Evolutionary conservation across 2,888 invertebrate genomes (phyloP), one percentile per base, ranked within the genome.

Genomic region (Acronicta leporina): DNA sequence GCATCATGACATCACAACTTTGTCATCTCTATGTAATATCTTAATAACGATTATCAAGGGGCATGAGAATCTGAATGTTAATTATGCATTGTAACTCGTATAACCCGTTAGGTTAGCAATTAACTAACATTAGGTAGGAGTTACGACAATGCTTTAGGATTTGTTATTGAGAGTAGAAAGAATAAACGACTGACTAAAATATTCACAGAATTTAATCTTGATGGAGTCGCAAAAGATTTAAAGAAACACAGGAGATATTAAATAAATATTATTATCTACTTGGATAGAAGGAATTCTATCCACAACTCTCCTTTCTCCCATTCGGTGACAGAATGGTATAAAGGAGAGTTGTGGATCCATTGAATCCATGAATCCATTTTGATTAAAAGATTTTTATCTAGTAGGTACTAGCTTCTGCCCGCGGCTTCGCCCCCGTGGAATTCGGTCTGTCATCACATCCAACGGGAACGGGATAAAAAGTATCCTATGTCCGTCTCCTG

Each of bases 31-130:
- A 71, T 43, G 45, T 56, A 67, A 65, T 54, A 60, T 59, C 67
- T 72, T 67, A 60, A 74, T 65, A 69, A 64, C 64, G 56, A 79
- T 79, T 68, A 76, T 75, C 56, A 14, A 30, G 68, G 16, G 74
- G 71, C 73, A 65, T 83, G 83, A 80, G 84, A 83, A 83, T 79
- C 75, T 75, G 56, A 60, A 68, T 73, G 69, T 73, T 83, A 81
- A 82, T 80, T 75, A 80, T 68, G 67, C 76, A 81, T 83, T 81
- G 80, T 79, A 75, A 76, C 67, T 67, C 61, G 72, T 59, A 68
- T 63, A 71, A 73, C 71, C 81, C 83, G 82, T 80, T 83, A 76
- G 55, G 50, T 47, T 45, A 54, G 70, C 67, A 67, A 73, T 71
- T 74, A 72, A 73, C 48, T 71, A 64, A 68, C 63, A 68, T 79